Conservation (phyloP, 1,140 invertebrate species). For the Triops longicaudatus region DNA sequence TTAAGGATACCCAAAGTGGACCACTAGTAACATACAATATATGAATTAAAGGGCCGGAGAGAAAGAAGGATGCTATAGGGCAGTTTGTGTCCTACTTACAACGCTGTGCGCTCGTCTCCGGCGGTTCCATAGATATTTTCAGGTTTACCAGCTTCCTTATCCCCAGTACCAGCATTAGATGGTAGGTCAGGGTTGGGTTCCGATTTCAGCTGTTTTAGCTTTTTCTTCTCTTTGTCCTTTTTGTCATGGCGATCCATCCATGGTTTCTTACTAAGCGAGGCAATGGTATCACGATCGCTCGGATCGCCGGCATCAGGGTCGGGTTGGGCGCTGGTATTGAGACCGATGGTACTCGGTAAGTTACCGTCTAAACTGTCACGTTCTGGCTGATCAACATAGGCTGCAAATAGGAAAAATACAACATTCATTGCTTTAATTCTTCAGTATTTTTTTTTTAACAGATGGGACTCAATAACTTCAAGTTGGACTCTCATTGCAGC, state of each 20-base stretch:
- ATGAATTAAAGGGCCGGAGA: background rate
- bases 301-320: background rate
- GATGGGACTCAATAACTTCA: no score
- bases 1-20: conserved; percentile 49
- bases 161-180: background rate
- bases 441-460: background rate
- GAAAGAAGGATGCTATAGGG: background rate
- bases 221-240: conserved; percentile 2
- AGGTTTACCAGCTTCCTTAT: background rate
- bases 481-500: no score
- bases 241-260: conserved; percentile 5
- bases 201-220: background rate
- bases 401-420: conserved; percentile 33
- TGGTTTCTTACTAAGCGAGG: conserved; percentile 2
- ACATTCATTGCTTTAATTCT: background rate
- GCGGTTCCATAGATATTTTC: background rate
- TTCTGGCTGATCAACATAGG: conserved; percentile 45
- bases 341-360: conserved; percentile 31
- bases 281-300: background rate
- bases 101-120: background rate
- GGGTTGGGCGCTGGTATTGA: background rate
- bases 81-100: background rate
- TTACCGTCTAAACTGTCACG: conserved; percentile 47
- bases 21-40: conserved; percentile 41
- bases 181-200: background rate